These are phyloP conservation scores for Bubo bubo DNA, from an alignment of 2,113 vertebrate genomes.

Conservation along the genomic window DNA sequence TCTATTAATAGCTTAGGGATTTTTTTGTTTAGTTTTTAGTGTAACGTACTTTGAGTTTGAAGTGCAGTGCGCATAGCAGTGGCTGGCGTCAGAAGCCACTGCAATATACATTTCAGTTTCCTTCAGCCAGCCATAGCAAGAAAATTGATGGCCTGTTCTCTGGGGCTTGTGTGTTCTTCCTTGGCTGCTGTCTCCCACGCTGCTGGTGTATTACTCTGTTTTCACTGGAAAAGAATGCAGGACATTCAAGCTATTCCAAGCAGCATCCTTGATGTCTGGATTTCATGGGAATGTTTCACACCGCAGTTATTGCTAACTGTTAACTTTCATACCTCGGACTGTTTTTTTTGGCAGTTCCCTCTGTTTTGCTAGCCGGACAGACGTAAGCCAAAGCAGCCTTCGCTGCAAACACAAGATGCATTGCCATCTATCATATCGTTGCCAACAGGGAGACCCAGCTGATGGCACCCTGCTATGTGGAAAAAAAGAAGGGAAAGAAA, in stretches of 20 bases:
- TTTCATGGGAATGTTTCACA: slow-evolving; percentile 76
- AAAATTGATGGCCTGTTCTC: slow-evolving; percentile 59
- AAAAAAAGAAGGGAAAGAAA: background rate
- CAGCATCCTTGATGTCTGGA: slow-evolving; percentile 78
- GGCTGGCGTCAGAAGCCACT: background rate
- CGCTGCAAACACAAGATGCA: background rate
- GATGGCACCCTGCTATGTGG: slow-evolving; percentile 3
- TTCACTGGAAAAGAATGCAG: slow-evolving; percentile 79
- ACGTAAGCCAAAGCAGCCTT: slow-evolving; percentile 43
- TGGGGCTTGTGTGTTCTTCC: background rate
- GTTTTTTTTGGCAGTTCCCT: slow-evolving; percentile 70
- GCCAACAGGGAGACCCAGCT: slow-evolving; percentile 26
- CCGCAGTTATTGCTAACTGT: slow-evolving; percentile 66
- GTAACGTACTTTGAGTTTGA: background rate
- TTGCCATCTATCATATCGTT: slow-evolving; percentile 12
- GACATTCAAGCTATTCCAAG: slow-evolving; percentile 77
- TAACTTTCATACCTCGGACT: slow-evolving; percentile 71
- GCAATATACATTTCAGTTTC: slow-evolving; percentile 50
- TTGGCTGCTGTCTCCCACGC: slow-evolving; percentile 66
- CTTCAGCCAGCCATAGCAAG: slow-evolving; percentile 19
- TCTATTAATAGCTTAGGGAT: slow-evolving; percentile 48
- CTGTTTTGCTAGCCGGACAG: slow-evolving; percentile 73
- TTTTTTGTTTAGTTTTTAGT: background rate
- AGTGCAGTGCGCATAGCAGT: background rate
- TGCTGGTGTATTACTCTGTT: slow-evolving; percentile 43